Base-by-base conservation (phyloP, 2,113 vertebrate genomes). In the Phalacrocorax carbo region DNA sequence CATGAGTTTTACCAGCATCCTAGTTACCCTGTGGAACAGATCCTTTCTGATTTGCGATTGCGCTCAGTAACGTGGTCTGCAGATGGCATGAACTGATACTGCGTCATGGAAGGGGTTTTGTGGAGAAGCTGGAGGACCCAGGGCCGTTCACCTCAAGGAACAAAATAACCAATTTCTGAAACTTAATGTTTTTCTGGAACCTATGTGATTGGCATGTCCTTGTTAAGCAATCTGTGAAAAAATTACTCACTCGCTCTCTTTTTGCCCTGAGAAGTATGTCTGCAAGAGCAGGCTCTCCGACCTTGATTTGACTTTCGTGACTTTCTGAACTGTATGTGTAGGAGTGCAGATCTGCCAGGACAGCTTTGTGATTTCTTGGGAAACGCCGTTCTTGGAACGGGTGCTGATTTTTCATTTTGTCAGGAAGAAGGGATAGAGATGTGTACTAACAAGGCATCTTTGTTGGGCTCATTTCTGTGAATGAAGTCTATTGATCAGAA, bases 291-390 rank as follows among this genome's bases (percentile, higher is more conserved):
- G 62, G 22, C 66, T 58, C 32, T 14, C 51, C 58, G 71, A 91
- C 94, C 95, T 94, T 84, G 58, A 1, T 42, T 73, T 93, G 96
- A 84, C 96, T 96, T 72, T 36, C 64, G 87, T 87, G 95, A 80
- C 95, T 96, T 92, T 92, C 91, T 96, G 96, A 97, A 68, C 96
- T 68, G 23, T 30, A 11, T 52, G 51, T 71, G 88, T 64, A 71
- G 91, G 96, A 94, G 95, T 73, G 86, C 77, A 14, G 40, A 88
- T 77, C 76, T 88, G 77, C 86, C 90, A 27, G 88, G 93, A 60
- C 79, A 86, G 92, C 15, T 4, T 2, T 2, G 60, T n/a, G 88
- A 80, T 90, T 64, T 72, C 87, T 82, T 93, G 96, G 96, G 97
- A 91, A 96, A 75, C 13, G 3, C 42, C 21, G 3, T 32, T 80